Percentiles rank a stretch among this genome's conserved stretches.
Conservation (phyloP, 2,888 invertebrate genomes). For the Erebia ligea region DNA sequence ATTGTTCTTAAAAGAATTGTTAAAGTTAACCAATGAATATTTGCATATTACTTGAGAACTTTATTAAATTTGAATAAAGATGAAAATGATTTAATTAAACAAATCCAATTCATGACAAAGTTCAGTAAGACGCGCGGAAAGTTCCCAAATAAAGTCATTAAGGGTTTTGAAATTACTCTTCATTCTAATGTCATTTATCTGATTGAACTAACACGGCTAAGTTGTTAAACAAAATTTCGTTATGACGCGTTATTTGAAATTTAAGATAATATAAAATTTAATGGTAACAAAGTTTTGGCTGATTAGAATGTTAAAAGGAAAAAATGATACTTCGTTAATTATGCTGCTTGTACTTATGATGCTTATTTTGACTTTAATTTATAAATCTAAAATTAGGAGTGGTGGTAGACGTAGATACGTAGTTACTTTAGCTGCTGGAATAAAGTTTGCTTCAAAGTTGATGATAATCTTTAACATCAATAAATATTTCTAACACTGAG, state of each 20-base stretch:
- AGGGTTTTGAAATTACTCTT: constrained; percentile 24
- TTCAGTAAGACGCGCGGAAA: constrained; percentile 23
- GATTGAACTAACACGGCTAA: constrained; percentile 25
- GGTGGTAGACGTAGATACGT: too few species aligned
- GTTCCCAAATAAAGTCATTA: constrained; percentile 23
- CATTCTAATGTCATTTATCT: constrained; percentile 28
- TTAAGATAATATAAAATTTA: constrained; percentile 14
- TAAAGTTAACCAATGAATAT: constrained; percentile 3
- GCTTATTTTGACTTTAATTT: neutral
- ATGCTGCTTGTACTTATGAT: neutral
- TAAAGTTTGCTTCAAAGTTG: too few species aligned
- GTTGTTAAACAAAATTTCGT: constrained; percentile 29
- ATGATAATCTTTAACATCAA: too few species aligned
- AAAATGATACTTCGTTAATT: neutral
- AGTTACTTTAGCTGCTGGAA: too few species aligned
- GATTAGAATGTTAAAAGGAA: constrained; percentile 6
- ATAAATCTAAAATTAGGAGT: neutral
- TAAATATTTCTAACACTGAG: too few species aligned
- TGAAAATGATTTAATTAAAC: constrained; percentile 20
- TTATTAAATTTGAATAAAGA: constrained; percentile 19
- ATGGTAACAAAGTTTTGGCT: constrained; percentile 23
- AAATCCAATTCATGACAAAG: constrained; percentile 21
- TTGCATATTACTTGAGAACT: constrained; percentile 10
- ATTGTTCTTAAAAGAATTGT: neutral
- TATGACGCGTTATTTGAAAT: constrained; percentile 19